A percentile compares a stretch with the other conserved stretches of the same genome.
These are phyloP conservation scores for Eclectus roratus DNA, from an alignment of 2,113 vertebrate genomes.

Conservation along the genomic window DNA sequence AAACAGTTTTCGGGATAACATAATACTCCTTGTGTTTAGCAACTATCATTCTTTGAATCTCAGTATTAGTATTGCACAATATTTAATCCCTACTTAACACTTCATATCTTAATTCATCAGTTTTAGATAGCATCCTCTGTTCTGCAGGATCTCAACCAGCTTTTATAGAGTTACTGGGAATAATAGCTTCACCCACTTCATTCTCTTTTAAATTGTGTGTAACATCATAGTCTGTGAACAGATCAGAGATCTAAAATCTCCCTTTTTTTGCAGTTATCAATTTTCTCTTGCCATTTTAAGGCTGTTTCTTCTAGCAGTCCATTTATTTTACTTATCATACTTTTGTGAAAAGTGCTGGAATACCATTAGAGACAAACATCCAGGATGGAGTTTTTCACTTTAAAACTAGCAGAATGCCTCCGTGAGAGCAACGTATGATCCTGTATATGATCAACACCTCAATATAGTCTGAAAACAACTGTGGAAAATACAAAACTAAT, in stretches of 20 bases:
- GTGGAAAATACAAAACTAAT: background rate
- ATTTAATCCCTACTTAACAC: background rate
- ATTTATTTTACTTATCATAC: background rate
- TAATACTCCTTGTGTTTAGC: background rate
- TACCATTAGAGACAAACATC: background rate
- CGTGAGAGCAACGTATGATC: rapidly evolving
- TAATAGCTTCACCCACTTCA: background rate
- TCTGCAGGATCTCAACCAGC: background rate
- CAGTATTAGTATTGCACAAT: background rate
- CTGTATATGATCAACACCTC: background rate
- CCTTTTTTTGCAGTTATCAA: background rate
- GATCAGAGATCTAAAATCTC: background rate
- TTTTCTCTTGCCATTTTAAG: background rate
- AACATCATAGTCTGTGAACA: background rate
- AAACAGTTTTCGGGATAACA: background rate
- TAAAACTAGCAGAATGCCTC: background rate
- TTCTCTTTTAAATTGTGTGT: background rate
- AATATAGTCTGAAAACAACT: background rate
- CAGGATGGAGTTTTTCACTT: background rate
- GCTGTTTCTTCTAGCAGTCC: background rate
- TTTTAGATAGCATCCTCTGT: background rate
- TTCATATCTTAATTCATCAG: background rate
- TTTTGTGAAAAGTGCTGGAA: background rate
- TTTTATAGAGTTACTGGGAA: background rate
- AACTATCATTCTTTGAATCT: background rate